A percentile compares a stretch with the other conserved stretches of the same genome.
Evolutionary conservation across 2,888 invertebrate genomes (phyloP).

Genomic region (Rhagium mordax): DNA sequence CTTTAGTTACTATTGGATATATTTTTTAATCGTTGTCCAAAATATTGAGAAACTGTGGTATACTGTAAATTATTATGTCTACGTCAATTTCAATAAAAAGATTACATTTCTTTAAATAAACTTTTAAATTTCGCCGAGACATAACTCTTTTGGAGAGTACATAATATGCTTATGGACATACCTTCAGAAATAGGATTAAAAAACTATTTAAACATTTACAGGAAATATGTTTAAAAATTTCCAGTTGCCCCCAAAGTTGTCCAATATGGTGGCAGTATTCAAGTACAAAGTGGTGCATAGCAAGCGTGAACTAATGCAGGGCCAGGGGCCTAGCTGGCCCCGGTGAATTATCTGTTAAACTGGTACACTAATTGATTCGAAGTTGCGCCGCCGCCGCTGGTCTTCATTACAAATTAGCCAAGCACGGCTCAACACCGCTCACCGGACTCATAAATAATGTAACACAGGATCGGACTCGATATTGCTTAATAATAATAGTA

Average conservation of each 20-base stretch:
- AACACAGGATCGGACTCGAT: conserved; percentile 3
- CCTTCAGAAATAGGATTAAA: too few species aligned
- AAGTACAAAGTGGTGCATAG: neutral
- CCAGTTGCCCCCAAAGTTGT: neutral
- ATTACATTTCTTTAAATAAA: too few species aligned
- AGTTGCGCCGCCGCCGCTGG: conserved; percentile 50
- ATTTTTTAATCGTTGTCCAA: too few species aligned
- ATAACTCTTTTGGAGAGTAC: too few species aligned
- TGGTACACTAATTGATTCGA: conserved; percentile 49
- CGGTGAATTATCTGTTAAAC: conserved; percentile 51
- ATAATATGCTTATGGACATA: too few species aligned
- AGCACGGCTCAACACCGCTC: conserved; percentile 49
- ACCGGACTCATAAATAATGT: conserved; percentile 46
- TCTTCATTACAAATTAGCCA: conserved; percentile 52
- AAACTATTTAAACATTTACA: too few species aligned
- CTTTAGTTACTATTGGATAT: too few species aligned
- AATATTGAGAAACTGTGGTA: too few species aligned
- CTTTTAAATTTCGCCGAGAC: too few species aligned
- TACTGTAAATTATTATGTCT: too few species aligned
- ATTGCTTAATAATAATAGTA: neutral
- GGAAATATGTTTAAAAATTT: neutral
- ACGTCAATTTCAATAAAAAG: too few species aligned
- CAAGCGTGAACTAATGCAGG: conserved; percentile 15
- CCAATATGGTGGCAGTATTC: neutral
- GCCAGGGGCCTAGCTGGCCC: conserved; percentile 42